Evolutionary conservation across 2,113 vertebrate genomes (phyloP).

Genomic region (Lophochroa leadbeateri): DNA sequence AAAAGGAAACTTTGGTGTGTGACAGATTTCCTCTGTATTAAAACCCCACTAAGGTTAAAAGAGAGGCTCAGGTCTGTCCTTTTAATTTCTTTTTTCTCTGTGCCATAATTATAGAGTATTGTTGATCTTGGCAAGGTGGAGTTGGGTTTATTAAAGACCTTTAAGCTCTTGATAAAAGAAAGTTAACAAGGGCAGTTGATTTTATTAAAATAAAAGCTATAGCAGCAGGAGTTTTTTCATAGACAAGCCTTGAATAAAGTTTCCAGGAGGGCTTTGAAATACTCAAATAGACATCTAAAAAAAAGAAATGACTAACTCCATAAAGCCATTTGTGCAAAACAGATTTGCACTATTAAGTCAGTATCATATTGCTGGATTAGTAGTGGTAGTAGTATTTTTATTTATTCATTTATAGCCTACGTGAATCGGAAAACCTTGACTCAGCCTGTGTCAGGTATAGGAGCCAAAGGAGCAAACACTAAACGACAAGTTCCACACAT

Average conservation of each 20-base stretch:
- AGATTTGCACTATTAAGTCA: neutral
- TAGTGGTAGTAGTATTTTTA: neutral
- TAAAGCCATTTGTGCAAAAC: neutral
- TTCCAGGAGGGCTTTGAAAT: neutral
- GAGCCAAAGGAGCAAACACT: neutral
- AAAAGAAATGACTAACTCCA: neutral
- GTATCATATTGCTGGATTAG: neutral
- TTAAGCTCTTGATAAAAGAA: neutral
- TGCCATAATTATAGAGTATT: neutral
- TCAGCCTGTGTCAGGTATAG: neutral
- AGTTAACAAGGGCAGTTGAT: neutral
- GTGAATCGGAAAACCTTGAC: neutral
- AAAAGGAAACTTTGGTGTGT: neutral
- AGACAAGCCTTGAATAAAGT: neutral
- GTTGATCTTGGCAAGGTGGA: neutral
- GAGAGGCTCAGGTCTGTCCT: neutral
- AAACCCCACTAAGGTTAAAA: neutral
- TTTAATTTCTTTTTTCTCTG: neutral
- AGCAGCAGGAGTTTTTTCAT: neutral
- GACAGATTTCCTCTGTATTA: neutral
- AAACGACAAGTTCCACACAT: rapidly evolving
- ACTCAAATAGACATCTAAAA: neutral
- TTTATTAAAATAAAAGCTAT: neutral
- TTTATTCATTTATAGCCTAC: neutral
- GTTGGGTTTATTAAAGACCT: neutral